These are phyloP conservation scores for Diabrotica undecimpunctata DNA, from an alignment of 1,140 invertebrate species.

Conservation along the genomic window DNA sequence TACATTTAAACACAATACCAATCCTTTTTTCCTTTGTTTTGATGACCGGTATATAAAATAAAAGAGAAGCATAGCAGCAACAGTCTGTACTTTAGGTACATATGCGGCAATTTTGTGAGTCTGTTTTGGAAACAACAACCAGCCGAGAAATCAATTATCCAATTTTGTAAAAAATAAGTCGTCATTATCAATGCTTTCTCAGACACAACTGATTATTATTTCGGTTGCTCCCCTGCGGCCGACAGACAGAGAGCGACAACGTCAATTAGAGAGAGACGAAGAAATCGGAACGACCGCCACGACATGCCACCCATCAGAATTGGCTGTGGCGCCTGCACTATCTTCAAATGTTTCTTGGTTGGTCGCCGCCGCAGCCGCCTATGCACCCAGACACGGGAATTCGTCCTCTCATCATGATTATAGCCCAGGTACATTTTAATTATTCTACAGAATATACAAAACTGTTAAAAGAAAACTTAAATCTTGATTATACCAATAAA, in stretches of 20 bases:
- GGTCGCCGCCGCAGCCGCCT: slow-evolving; percentile 4
- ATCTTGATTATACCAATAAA: too few relatives aligned
- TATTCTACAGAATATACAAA: too few relatives aligned
- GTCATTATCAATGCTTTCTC: not conserved
- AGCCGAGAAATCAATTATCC: not conserved
- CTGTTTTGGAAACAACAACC: not conserved
- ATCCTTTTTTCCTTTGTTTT: too few relatives aligned
- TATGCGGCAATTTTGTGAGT: too few relatives aligned
- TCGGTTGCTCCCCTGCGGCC: not conserved
- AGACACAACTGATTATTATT: not conserved
- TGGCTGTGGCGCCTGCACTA: slow-evolving; percentile 10
- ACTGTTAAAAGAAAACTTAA: not conserved
- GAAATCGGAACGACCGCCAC: not conserved
- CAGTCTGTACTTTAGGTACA: too few relatives aligned
- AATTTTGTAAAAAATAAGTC: not conserved
- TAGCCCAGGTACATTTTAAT: not conserved
- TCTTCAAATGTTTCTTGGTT: slow-evolving; percentile 8
- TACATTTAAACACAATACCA: too few relatives aligned
- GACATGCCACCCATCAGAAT: slow-evolving; percentile 9
- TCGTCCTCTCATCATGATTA: slow-evolving; percentile 10
- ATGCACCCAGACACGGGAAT: slow-evolving; percentile 8
- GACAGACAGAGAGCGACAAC: not conserved
- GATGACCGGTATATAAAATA: too few relatives aligned
- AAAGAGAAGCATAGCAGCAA: too few relatives aligned
- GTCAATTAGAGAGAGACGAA: not conserved